Percentiles rank a stretch among this genome's conserved stretches.
phyloP scores from a whole-genome alignment of 35 echinoderm and acorn worm species.

The Eucidaris tribuloides region DNA sequence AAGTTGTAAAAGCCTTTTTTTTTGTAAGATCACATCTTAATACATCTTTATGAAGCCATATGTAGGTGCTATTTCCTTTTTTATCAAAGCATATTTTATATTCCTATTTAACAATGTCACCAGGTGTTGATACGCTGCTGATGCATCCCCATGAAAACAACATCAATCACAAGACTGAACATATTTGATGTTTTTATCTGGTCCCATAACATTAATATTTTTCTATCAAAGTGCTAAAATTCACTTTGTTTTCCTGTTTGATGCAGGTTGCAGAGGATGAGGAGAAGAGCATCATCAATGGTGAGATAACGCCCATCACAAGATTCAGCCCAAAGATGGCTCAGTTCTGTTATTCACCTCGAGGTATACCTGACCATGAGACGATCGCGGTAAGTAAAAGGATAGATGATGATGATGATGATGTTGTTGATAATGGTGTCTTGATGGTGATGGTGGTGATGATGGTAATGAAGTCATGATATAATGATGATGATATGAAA shows the following conservation, averaged over 20 bases:
- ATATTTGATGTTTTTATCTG: too few species aligned
- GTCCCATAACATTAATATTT: too few species aligned
- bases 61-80: too few species aligned
- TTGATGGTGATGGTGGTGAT: too few species aligned
- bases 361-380: slow-evolving; percentile 73
- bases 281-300: not conserved
- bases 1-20: too few species aligned
- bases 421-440: not conserved
- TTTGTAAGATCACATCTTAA: too few species aligned
- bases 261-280: slow-evolving; percentile 85
- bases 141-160: too few species aligned
- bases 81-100: not conserved
- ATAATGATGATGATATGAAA: not conserved
- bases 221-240: not conserved
- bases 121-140: not conserved
- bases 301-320: slow-evolving; percentile 16
- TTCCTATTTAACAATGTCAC: not conserved
- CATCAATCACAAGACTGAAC: too few species aligned
- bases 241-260: not conserved
- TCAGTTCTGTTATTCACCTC: slow-evolving; percentile 72
- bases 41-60: too few species aligned
- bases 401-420: not conserved
- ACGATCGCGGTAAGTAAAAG: slow-evolving; percentile 48
- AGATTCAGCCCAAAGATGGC: slow-evolving; percentile 78
- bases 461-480: not conserved